phyloP scores from a whole-genome alignment of 2,113 vertebrate species.

The Oreochromis aureus region DNA sequence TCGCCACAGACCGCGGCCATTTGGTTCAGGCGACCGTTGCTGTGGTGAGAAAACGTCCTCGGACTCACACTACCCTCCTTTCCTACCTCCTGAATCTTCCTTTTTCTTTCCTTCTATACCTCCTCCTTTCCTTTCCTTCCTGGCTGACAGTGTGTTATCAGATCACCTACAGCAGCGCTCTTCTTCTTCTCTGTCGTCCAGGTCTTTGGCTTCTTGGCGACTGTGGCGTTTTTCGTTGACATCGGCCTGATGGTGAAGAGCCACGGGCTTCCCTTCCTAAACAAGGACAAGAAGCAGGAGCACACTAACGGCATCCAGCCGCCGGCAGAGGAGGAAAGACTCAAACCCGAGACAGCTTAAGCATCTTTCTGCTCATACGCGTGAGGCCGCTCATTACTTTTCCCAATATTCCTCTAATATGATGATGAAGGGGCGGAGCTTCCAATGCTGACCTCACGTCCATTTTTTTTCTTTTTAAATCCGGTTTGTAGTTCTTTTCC shows the following conservation, averaged over 20 bases:
- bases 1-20: slow-evolving; percentile 52
- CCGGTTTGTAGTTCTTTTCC: not conserved
- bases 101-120: not conserved
- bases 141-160: not conserved
- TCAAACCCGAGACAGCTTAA: slow-evolving; percentile 41
- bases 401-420: not conserved
- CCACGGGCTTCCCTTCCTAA: not conserved
- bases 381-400: not conserved
- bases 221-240: slow-evolving; percentile 63
- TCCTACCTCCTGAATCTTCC: not conserved
- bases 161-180: not conserved
- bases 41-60: slow-evolving; percentile 66
- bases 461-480: not conserved
- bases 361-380: accelerated
- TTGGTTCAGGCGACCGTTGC: slow-evolving; percentile 51
- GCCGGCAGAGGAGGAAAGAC: slow-evolving; percentile 58
- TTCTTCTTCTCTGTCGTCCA: slow-evolving; percentile 45
- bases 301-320: accelerated
- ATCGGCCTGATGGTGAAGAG: accelerated
- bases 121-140: not conserved
- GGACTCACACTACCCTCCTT: not conserved
- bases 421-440: not conserved
- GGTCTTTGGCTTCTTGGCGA: slow-evolving; percentile 82
- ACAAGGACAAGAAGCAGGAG: not conserved
- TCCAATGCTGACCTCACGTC: not conserved